Conservation (phyloP, 2,113 vertebrate species). For the Tachysurus vachellii region DNA sequence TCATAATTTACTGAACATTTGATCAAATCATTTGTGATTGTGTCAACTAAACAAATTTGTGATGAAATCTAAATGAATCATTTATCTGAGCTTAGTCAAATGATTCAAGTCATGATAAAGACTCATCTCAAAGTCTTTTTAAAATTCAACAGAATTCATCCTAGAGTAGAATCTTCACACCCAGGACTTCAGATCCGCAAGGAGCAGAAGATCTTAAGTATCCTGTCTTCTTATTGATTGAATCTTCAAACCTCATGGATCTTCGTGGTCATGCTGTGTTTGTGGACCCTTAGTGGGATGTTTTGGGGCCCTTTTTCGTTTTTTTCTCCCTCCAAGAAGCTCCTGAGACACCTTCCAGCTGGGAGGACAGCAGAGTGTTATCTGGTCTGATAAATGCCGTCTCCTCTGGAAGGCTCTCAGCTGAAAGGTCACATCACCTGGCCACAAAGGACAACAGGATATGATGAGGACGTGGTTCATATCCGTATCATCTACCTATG, state of each 20-base stretch:
- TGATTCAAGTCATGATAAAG: neutral
- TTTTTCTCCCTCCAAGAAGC: neutral
- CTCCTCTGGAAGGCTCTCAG: slow-evolving; percentile 43
- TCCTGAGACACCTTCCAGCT: slow-evolving; percentile 40
- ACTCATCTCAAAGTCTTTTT: neutral
- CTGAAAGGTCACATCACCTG: slow-evolving; percentile 46
- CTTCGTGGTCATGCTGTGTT: slow-evolving; percentile 12
- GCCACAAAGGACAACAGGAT: slow-evolving; percentile 24
- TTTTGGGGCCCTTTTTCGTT: neutral
- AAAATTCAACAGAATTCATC: neutral
- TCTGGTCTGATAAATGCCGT: slow-evolving; percentile 46
- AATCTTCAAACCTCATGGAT: neutral
- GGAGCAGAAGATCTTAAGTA: neutral
- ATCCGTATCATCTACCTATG: slow-evolving; percentile 39
- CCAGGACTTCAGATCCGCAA: neutral
- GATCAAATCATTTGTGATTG: neutral
- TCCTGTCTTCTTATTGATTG: neutral
- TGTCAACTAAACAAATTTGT: too few relatives aligned
- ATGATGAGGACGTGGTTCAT: slow-evolving; percentile 39
- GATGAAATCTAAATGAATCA: neutral
- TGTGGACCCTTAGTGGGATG: neutral
- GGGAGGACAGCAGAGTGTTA: slow-evolving; percentile 41
- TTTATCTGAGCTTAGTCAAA: neutral
- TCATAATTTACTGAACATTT: neutral
- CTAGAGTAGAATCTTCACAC: neutral